Evolutionary conservation across 64 coral and sea anemone genomes (phyloP).

Genomic region (Montipora capricornis): DNA sequence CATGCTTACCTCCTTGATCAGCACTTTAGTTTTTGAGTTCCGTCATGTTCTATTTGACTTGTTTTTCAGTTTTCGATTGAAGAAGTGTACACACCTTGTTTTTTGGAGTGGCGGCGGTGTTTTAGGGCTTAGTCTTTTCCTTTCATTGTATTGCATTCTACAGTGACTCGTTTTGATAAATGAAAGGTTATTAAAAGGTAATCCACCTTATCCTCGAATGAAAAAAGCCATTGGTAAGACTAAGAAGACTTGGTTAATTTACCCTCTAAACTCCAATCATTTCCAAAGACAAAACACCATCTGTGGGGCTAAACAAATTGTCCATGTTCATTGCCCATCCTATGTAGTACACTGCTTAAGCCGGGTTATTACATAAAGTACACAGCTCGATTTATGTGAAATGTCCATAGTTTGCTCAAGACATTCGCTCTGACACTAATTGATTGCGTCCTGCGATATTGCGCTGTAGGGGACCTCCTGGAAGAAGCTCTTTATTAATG

Average conservation of each 20-base stretch:
- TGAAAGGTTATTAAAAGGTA: conserved; percentile 36
- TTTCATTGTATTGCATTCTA: background rate
- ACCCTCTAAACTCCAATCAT: background rate
- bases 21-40: background rate
- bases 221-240: background rate
- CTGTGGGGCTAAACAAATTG: conserved; percentile 44
- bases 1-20: background rate
- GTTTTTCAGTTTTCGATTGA: background rate
- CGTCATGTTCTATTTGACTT: background rate
- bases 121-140: background rate
- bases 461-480: conserved; percentile 55
- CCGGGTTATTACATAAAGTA: conserved; percentile 46
- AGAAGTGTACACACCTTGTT: background rate
- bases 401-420: conserved; percentile 72
- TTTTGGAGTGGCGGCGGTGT: background rate
- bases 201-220: conserved; percentile 18
- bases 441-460: conserved; percentile 50
- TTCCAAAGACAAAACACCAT: conserved; percentile 37
- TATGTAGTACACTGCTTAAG: conserved; percentile 14
- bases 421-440: conserved; percentile 70
- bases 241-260: conserved; percentile 29
- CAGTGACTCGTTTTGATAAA: background rate
- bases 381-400: conserved; percentile 47
- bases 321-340: background rate
- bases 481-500: conserved; percentile 38